Base-by-base conservation (phyloP, 2,888 invertebrate genomes). In the Emmelina monodactyla region DNA sequence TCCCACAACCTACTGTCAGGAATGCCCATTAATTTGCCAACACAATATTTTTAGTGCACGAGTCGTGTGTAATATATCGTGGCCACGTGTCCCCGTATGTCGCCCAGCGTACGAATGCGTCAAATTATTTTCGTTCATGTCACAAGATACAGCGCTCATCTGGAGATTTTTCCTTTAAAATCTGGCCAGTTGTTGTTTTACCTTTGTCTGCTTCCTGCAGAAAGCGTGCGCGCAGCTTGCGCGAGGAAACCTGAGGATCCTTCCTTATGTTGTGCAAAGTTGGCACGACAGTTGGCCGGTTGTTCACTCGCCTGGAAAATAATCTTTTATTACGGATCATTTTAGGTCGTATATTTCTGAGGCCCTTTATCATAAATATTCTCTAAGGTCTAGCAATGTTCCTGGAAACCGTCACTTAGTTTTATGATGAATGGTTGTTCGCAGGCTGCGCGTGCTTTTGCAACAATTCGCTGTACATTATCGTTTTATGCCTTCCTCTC, bases 21-120 rank as follows among this genome's bases (percentile, higher is more conserved):
- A 79, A 79, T 79, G 79, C 79, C 78, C 79, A 79, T 79, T 79
- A 79, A 79, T 79, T 79, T 79, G 79, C 79, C 79, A 79, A 78
- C 79, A 78, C 78, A 79, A 79, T 79, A 79, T 79, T 79, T 79
- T 79, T 79, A 79, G 79, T 79, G 62, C 69, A 64, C 76, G 70
- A 69, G 72, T 68, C 68, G 78, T 69, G 71, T 73, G 78, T 79
- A 79, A 79, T 79, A 79, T 79, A 79, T 79, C 78, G 78, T 62
- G 60, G 62, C 72, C 79, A 79, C 79, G 79, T 79, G 79, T 76
- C 73, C 64, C 75, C 79, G 73, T 75, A 73, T 76, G 79, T 79
- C 76, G 76, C 68, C 60, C 63, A 56, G n/a, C 58, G 67, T 70
- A 58, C 78, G 76, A 72, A 78, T 75, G 78, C 76, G 75, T 78